Conservation (phyloP, 2,113 vertebrate genomes). For the Poeciliopsis retropinna region DNA sequence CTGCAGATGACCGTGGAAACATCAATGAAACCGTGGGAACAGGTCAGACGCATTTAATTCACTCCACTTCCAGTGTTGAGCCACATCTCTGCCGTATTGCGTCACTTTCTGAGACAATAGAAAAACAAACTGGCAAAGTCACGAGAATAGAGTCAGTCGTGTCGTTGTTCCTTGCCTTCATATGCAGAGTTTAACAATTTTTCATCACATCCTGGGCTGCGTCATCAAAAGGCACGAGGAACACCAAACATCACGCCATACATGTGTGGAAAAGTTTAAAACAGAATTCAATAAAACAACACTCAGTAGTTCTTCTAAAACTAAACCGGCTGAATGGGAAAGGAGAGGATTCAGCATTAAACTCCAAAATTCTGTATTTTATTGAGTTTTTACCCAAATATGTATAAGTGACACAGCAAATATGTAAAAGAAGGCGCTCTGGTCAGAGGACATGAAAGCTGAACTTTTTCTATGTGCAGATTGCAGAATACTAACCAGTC, state of each 20-base stretch:
- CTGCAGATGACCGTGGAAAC: constrained; percentile 35
- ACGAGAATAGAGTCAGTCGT: not conserved
- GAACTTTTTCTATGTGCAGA: not conserved
- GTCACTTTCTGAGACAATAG: constrained; percentile 28
- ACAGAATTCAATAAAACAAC: too few relatives aligned
- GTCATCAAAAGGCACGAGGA: not conserved
- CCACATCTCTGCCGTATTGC: constrained; percentile 30
- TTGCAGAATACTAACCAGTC: not conserved
- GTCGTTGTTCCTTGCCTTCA: not conserved
- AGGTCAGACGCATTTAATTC: constrained; percentile 15
- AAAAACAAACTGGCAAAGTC: constrained; percentile 6
- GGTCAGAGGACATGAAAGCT: not conserved
- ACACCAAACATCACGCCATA: too few relatives aligned
- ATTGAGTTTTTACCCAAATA: not conserved
- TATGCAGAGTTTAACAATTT: not conserved
- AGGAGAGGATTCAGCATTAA: too few relatives aligned
- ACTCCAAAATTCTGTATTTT: not conserved
- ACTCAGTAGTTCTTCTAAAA: too few relatives aligned
- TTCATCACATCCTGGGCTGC: not conserved
- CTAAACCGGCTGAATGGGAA: too few relatives aligned
- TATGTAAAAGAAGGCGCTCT: not conserved
- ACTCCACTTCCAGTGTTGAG: constrained; percentile 28
- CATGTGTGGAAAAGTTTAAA: too few relatives aligned
- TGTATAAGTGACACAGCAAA: not conserved
- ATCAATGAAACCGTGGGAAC: constrained; percentile 18